phyloP scores from a whole-genome alignment of 92 coral and sea anemone species.

The Palythoa caribaeorum region DNA sequence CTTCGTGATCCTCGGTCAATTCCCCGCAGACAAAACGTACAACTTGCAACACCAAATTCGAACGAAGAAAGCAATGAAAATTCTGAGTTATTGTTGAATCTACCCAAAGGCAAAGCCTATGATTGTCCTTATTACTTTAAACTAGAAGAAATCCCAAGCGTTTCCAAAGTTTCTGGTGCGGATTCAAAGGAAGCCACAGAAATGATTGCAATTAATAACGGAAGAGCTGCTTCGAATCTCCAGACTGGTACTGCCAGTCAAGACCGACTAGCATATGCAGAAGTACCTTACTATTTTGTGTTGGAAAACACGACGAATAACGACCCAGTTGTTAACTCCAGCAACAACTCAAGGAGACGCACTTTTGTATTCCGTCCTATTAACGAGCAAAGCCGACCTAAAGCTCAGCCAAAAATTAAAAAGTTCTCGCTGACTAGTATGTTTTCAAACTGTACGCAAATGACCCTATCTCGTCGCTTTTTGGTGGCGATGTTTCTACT shows the following conservation, averaged over 20 bases:
- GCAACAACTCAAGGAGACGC: neutral
- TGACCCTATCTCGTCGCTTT: constrained; percentile 1
- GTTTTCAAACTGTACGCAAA: neutral
- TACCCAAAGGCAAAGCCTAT: too few relatives aligned
- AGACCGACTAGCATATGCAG: neutral
- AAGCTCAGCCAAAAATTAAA: neutral
- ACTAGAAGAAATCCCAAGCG: neutral
- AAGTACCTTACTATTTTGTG: constrained; percentile 22
- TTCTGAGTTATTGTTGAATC: neutral
- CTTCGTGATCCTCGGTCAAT: neutral
- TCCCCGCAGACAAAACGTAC: neutral
- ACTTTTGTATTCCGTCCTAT: neutral
- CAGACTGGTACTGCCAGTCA: neutral
- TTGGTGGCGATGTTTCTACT: neutral
- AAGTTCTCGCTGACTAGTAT: neutral
- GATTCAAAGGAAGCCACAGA: neutral
- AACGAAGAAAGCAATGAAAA: neutral
- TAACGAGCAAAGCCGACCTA: neutral
- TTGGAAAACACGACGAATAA: neutral
- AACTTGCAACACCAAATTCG: neutral
- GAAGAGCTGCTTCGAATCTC: neutral
- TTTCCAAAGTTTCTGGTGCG: neutral
- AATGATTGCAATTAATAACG: neutral
- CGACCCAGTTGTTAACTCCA: neutral
- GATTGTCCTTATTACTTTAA: constrained; percentile 9